Percentiles rank a stretch among this genome's conserved stretches.
These are phyloP conservation scores for Brenthis ino DNA, from an alignment of 2,888 invertebrate species.

Conservation along the genomic window DNA sequence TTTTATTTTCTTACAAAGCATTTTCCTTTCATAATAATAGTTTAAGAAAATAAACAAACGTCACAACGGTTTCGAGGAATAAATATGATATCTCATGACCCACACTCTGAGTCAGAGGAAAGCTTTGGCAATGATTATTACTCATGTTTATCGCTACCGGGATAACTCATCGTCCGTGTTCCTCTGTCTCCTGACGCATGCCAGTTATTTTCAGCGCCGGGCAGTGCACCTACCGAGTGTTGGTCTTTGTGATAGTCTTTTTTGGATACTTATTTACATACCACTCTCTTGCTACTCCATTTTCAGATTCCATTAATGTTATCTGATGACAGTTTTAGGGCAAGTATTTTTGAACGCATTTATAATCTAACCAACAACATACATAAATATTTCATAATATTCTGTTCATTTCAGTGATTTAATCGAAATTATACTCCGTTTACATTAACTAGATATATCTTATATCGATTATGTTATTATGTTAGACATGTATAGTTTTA, in stretches of 20 bases:
- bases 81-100: constrained; percentile 26
- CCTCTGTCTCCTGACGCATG: constrained; percentile 66
- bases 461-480: no score
- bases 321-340: constrained; percentile 25
- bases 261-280: constrained; percentile 28
- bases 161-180: constrained; percentile 63
- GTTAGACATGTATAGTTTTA: background rate
- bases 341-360: constrained; percentile 29
- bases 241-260: constrained; percentile 22
- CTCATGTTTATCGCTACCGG: constrained; percentile 69
- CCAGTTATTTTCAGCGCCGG: constrained; percentile 59
- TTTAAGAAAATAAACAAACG: constrained; percentile 23
- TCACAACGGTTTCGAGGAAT: constrained; percentile 29
- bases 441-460: no score
- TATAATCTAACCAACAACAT: background rate
- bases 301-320: constrained; percentile 15
- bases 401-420: no score
- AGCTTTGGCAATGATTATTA: constrained; percentile 68
- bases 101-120: constrained; percentile 52
- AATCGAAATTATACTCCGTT: no score
- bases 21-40: no score
- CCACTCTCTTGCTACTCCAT: constrained; percentile 18
- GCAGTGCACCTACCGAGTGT: constrained; percentile 40
- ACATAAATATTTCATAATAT: no score
- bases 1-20: no score